These are phyloP conservation scores for Agrotis exclamationis DNA, from an alignment of 2,888 invertebrate genomes.

Conservation along the genomic window DNA sequence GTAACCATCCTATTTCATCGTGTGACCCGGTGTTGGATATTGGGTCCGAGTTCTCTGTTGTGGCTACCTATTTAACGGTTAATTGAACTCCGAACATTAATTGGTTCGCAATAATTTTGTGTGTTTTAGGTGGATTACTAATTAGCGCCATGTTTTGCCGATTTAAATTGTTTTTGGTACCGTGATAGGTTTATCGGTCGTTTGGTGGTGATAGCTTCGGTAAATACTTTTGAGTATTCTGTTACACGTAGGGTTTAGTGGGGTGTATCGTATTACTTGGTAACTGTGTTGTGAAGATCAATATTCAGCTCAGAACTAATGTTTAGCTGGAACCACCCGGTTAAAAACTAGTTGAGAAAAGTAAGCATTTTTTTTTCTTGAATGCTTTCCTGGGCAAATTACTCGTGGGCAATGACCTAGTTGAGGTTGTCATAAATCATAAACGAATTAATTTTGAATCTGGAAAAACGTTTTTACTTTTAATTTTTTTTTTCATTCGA, in stretches of 20 bases:
- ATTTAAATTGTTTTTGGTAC: conserved; percentile 53
- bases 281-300: too few relatives aligned
- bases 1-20: conserved; percentile 54
- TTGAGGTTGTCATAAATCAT: too few relatives aligned
- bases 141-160: conserved; percentile 48
- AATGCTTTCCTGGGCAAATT: too few relatives aligned
- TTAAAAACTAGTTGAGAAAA: too few relatives aligned
- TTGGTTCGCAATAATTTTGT: conserved; percentile 62
- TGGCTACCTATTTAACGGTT: conserved; percentile 77
- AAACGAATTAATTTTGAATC: too few relatives aligned
- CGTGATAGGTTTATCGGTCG: conserved; percentile 13
- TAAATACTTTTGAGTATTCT: not conserved
- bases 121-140: conserved; percentile 56
- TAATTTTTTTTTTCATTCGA: too few relatives aligned
- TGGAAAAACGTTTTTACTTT: too few relatives aligned
- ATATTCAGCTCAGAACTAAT: too few relatives aligned
- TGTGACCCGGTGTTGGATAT: conserved; percentile 63
- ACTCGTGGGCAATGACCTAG: too few relatives aligned
- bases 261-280: too few relatives aligned
- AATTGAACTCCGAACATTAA: conserved; percentile 74
- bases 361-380: too few relatives aligned
- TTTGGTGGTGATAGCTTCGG: not conserved
- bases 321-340: too few relatives aligned
- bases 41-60: conserved; percentile 71
- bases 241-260: not conserved